A percentile compares a stretch with the other conserved stretches of the same genome.
phyloP scores from a whole-genome alignment of 2,113 vertebrate genomes.

The Oreamnos americanus region DNA sequence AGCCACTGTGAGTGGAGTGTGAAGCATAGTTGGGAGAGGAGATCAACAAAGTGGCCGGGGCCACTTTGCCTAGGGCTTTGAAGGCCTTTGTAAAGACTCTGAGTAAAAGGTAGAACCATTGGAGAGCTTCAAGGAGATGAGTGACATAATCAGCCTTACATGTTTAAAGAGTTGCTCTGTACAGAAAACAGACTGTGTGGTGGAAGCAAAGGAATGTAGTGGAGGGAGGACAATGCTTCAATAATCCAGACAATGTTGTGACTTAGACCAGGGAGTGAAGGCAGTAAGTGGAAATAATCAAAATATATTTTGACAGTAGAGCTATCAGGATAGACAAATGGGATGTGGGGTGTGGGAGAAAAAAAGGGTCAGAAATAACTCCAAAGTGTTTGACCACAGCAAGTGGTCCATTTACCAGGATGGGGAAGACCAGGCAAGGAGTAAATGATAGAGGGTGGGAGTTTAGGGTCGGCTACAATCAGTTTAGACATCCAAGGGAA shows the following conservation, averaged over 20 bases:
- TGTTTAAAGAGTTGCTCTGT: neutral
- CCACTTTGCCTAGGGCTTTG: neutral
- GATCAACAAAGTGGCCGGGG: neutral
- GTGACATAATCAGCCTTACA: neutral
- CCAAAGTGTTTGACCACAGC: neutral
- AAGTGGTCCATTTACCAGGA: neutral
- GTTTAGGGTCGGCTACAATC: neutral
- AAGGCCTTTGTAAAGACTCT: neutral
- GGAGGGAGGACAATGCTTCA: neutral
- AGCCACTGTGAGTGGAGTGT: neutral
- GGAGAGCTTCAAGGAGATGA: neutral
- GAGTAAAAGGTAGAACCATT: neutral
- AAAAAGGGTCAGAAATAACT: neutral
- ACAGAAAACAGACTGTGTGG: neutral
- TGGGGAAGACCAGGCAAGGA: neutral
- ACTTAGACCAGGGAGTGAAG: neutral
- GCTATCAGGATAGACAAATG: neutral
- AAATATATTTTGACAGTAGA: neutral
- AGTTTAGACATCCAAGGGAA: conserved; percentile 1
- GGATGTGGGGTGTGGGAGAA: neutral
- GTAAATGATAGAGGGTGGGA: neutral
- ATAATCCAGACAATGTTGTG: neutral
- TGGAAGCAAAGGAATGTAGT: neutral
- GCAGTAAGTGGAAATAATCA: neutral
- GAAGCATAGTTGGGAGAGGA: neutral